These are phyloP conservation scores for Hipposideros armiger DNA, from an alignment of 2,113 vertebrate genomes.

Conservation along the genomic window DNA sequence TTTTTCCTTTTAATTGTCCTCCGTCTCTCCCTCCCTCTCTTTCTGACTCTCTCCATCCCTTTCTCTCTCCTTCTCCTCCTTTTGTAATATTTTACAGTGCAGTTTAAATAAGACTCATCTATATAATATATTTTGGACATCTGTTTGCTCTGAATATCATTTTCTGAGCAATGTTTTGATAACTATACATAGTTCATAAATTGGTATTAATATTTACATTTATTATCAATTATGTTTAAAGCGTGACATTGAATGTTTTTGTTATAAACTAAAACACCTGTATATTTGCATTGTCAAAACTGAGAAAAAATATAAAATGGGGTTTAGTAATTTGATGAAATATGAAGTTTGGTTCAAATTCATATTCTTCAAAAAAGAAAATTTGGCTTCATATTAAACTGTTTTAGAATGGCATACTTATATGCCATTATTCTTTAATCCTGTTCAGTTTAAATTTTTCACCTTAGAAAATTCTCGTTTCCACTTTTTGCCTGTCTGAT, in stretches of 20 bases:
- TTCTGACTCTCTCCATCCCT: neutral
- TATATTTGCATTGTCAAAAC: neutral
- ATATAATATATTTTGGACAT: neutral
- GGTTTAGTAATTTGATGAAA: neutral
- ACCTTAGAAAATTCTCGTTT: neutral
- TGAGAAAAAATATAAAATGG: neutral
- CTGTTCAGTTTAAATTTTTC: neutral
- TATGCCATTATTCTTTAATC: neutral
- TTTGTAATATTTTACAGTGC: neutral
- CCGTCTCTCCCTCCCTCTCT: fast-evolving
- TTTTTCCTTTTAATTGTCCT: neutral
- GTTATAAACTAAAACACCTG: neutral
- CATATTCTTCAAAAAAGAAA: neutral
- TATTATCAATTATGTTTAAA: neutral
- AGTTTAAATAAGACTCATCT: neutral
- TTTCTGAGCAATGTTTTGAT: neutral
- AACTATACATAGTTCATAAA: neutral
- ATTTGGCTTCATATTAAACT: neutral
- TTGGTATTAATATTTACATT: neutral
- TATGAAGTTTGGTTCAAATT: neutral
- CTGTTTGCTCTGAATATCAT: neutral
- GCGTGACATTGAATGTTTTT: neutral
- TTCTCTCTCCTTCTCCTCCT: neutral
- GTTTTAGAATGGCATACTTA: neutral
- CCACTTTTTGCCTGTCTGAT: neutral